phyloP scores from a whole-genome alignment of 2,113 vertebrate species.

The Passer domesticus region DNA sequence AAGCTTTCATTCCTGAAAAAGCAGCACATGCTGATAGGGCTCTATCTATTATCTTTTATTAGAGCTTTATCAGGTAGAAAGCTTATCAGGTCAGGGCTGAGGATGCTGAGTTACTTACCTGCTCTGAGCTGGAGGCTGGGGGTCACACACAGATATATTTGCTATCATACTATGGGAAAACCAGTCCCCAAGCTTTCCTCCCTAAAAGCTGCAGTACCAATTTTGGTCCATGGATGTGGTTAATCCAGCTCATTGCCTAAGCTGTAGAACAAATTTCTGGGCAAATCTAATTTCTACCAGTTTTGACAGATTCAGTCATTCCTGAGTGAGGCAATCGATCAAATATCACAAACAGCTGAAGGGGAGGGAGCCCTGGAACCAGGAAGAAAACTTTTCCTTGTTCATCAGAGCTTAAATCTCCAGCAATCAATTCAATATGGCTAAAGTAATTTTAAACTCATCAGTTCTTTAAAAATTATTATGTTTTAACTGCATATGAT shows the following conservation, averaged over 20 bases:
- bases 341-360: not conserved
- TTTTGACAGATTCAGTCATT: not conserved
- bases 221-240: not conserved
- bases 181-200: not conserved
- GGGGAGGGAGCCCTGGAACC: not conserved
- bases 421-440: not conserved
- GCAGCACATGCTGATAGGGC: not conserved
- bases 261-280: not conserved
- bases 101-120: not conserved
- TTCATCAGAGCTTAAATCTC: not conserved
- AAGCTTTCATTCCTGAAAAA: not conserved
- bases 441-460: not conserved
- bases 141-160: not conserved
- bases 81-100: not conserved
- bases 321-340: not conserved
- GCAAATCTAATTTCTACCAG: not conserved
- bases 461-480: not conserved
- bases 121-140: not conserved
- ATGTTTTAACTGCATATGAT: not conserved
- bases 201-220: not conserved
- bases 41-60: not conserved
- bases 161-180: not conserved
- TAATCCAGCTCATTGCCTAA: not conserved
- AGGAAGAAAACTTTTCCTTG: not conserved
- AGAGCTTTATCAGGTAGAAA: not conserved